Percentiles rank a stretch among this genome's conserved stretches.
Evolutionary conservation across 2,113 vertebrate genomes (phyloP).

Genomic region (Beaufortia kweichowensis): DNA sequence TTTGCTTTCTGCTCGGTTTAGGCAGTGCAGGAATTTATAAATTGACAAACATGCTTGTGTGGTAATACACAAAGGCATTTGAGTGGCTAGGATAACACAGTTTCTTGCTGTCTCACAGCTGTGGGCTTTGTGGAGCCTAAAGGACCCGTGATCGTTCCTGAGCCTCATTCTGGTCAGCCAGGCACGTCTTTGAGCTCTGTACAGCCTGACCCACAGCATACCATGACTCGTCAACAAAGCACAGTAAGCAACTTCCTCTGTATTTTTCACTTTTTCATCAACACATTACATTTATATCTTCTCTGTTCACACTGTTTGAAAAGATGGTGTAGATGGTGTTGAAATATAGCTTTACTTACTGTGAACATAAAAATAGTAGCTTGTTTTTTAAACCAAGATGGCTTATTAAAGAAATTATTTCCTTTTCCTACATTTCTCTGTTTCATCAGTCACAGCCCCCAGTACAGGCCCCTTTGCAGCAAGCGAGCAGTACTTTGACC

Average conservation of each 20-base stretch:
- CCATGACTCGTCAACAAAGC: conserved; percentile 34
- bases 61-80: no score
- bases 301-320: background rate
- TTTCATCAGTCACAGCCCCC: conserved; percentile 4
- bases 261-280: background rate
- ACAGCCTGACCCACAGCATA: conserved; percentile 50
- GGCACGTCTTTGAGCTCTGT: conserved; percentile 45
- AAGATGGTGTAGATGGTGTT: no score
- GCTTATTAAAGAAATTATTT: no score
- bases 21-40: background rate
- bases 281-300: background rate
- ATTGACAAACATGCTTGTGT: background rate
- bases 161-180: conserved; percentile 55
- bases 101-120: conserved; percentile 29
- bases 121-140: conserved; percentile 37
- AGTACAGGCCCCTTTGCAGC: conserved; percentile 49
- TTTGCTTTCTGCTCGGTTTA: background rate
- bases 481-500: conserved; percentile 32
- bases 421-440: background rate
- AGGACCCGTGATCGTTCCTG: conserved; percentile 55
- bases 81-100: background rate
- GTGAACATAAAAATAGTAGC: no score
- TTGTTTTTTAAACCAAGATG: background rate
- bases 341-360: no score
- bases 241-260: conserved; percentile 26